A percentile compares a stretch with the other conserved stretches of the same genome.
Evolutionary conservation across 2,888 invertebrate species (phyloP).

Genomic region (Hyles lineata): DNA sequence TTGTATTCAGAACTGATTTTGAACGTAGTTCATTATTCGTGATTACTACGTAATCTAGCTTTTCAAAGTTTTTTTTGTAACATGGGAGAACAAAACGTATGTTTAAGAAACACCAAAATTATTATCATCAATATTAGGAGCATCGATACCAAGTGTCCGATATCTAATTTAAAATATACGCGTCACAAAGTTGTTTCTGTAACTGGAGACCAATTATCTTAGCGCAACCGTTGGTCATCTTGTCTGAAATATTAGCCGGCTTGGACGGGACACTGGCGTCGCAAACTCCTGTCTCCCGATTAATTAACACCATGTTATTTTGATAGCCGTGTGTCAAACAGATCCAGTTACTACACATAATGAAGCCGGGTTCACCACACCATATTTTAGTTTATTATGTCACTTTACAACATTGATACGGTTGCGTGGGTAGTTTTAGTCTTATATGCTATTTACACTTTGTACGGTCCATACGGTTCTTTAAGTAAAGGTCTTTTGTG

Average conservation of each 20-base stretch:
- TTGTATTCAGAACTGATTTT: too few species aligned
- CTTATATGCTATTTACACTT: constrained; percentile 3
- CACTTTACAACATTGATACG: constrained; percentile 23
- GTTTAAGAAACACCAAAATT: not conserved
- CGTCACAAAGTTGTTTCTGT: constrained; percentile 57
- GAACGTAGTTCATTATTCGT: too few species aligned
- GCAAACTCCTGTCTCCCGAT: constrained; percentile 40
- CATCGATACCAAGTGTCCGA: constrained; percentile 1
- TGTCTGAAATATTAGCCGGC: constrained; percentile 64
- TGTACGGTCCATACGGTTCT: not conserved
- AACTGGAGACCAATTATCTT: constrained; percentile 71
- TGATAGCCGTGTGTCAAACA: constrained; percentile 72
- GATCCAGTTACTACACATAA: constrained; percentile 66
- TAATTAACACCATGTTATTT: constrained; percentile 74
- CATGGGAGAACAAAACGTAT: not conserved
- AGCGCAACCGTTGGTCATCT: constrained; percentile 63
- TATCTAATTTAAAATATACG: constrained; percentile 37
- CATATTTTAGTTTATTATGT: constrained; percentile 44
- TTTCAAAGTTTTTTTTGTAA: too few species aligned
- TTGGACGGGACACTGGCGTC: constrained; percentile 55
- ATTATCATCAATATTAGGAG: not conserved
- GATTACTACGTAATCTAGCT: too few species aligned
- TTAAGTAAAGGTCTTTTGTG: constrained; percentile 6
- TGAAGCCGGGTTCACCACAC: constrained; percentile 63
- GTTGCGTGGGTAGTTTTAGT: constrained; percentile 22